A percentile compares a stretch with the other conserved stretches of the same genome.
Conservation (phyloP, 2,888 invertebrate species). For the Leucophora obtusa region DNA sequence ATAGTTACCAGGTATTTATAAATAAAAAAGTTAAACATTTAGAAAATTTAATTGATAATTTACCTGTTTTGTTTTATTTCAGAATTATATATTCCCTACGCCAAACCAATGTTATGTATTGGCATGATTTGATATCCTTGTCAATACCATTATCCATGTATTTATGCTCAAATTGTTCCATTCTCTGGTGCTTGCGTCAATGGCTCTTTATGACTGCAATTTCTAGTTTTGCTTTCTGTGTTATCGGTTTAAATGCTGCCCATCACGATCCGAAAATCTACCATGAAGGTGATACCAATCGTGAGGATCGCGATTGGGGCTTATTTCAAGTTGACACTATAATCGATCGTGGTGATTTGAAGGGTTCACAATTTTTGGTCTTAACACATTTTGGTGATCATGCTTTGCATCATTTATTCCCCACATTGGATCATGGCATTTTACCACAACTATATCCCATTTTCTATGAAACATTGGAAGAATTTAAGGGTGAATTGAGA, state of each 20-base stretch:
- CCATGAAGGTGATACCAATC: slow-evolving; percentile 86
- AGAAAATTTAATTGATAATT: neutral
- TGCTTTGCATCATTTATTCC: slow-evolving; percentile 88
- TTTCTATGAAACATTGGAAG: slow-evolving; percentile 75
- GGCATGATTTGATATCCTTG: slow-evolving; percentile 78
- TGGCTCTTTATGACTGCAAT: slow-evolving; percentile 81
- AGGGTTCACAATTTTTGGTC: slow-evolving; percentile 83
- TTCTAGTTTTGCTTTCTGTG: slow-evolving; percentile 82
- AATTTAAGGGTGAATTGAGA: slow-evolving; percentile 76
- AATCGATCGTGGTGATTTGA: slow-evolving; percentile 84
- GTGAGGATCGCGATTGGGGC: slow-evolving; percentile 85
- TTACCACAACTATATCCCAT: slow-evolving; percentile 83
- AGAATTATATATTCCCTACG: slow-evolving; percentile 73
- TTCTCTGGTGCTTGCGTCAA: slow-evolving; percentile 70
- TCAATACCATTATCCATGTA: slow-evolving; percentile 79
- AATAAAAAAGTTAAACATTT: neutral
- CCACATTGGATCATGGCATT: slow-evolving; percentile 87
- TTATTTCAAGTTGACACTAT: slow-evolving; percentile 87
- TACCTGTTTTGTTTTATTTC: slow-evolving; percentile 31
- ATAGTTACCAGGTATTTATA: slow-evolving; percentile 72
- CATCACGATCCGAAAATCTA: slow-evolving; percentile 90
- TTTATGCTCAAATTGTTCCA: slow-evolving; percentile 71
- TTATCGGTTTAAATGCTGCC: slow-evolving; percentile 85
- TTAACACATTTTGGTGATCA: slow-evolving; percentile 89
- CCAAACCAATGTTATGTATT: slow-evolving; percentile 73